A percentile compares a stretch with the other conserved stretches of the same genome.
Evolutionary conservation across 2,113 vertebrate species (phyloP).

Genomic region (Baryphthengus martii): DNA sequence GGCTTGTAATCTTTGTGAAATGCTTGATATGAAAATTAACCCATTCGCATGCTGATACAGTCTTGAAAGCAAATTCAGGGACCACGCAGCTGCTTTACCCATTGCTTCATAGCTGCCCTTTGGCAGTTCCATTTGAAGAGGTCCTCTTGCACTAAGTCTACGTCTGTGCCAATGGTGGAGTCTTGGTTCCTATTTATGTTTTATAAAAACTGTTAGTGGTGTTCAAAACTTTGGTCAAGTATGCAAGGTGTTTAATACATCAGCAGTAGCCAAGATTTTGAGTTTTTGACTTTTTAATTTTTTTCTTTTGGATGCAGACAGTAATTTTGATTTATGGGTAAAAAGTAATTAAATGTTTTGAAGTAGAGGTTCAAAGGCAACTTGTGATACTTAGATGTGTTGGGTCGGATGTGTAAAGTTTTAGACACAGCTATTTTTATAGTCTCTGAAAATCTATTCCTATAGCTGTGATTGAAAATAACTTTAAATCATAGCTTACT

Average conservation of each 20-base stretch:
- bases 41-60: background rate
- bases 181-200: background rate
- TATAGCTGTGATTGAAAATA: background rate
- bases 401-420: background rate
- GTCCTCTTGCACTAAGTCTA: background rate
- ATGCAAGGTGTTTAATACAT: background rate
- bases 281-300: too few species aligned
- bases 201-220: background rate
- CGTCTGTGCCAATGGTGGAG: background rate
- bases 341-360: background rate
- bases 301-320: background rate
- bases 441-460: background rate
- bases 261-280: background rate
- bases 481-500: background rate
- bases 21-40: background rate
- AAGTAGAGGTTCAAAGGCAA: conserved; percentile 1
- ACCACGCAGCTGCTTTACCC: background rate
- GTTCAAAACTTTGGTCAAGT: background rate
- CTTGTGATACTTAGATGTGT: background rate
- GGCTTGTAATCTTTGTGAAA: background rate
- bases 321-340: background rate
- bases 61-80: background rate
- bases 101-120: background rate
- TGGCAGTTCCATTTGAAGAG: background rate
- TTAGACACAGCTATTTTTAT: background rate